Conservation (phyloP, 2,113 vertebrate genomes). For the Ageneiosus marmoratus region DNA sequence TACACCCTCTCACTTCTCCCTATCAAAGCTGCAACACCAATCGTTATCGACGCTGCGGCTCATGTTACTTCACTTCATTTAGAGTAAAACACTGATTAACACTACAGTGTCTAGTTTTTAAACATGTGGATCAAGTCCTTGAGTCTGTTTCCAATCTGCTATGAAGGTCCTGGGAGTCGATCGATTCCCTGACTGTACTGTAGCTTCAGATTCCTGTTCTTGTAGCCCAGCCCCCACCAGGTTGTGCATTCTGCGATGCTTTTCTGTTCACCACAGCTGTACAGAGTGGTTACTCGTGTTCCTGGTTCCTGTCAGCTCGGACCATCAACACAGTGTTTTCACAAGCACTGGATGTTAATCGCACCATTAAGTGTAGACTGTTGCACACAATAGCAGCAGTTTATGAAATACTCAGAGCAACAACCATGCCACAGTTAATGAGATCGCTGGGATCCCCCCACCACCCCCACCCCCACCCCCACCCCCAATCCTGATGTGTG, state of each 20-base stretch:
- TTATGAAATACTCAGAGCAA: background rate
- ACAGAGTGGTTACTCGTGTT: background rate
- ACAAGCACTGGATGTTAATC: background rate
- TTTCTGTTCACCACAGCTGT: background rate
- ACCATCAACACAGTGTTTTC: background rate
- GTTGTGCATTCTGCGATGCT: background rate
- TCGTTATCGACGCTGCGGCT: background rate
- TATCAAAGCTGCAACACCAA: background rate
- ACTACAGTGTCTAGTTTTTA: background rate
- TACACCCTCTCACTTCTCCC: background rate
- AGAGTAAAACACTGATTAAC: background rate
- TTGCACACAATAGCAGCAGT: no score
- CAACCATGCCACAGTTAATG: background rate
- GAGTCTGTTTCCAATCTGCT: background rate
- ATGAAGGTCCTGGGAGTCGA: background rate
- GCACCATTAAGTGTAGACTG: no score
- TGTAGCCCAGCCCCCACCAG: background rate
- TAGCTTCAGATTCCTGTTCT: background rate
- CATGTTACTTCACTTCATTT: background rate
- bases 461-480: no score
- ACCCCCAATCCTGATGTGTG: background rate
- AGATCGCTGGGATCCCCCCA: background rate
- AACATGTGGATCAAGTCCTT: background rate
- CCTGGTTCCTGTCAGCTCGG: background rate
- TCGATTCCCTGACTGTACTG: background rate